Conservation (phyloP, 2,888 invertebrate species). For the Oscheius myriophilus region DNA sequence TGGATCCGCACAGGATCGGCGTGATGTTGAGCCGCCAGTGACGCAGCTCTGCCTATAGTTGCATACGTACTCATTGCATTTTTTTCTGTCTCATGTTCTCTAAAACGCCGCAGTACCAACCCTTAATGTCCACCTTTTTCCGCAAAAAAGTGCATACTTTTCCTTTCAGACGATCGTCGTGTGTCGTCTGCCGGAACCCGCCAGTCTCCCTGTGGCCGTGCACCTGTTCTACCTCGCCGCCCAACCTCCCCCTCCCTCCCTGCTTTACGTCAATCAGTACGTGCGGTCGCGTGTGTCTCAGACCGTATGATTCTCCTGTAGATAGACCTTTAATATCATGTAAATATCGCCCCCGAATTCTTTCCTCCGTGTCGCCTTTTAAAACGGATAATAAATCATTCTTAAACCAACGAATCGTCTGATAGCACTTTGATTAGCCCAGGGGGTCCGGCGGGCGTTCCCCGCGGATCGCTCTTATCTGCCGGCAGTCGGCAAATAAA, state of each 20-base stretch:
- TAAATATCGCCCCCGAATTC: too few relatives aligned
- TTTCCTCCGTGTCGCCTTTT: too few relatives aligned
- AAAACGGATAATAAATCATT: background rate
- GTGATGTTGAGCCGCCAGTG: too few relatives aligned
- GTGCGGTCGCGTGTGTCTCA: background rate
- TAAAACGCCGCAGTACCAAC: too few relatives aligned
- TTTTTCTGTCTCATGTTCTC: too few relatives aligned
- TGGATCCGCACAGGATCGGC: too few relatives aligned
- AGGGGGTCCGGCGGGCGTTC: background rate
- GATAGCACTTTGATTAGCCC: background rate
- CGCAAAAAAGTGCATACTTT: too few relatives aligned
- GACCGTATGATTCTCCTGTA: too few relatives aligned
- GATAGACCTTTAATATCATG: too few relatives aligned
- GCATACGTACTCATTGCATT: too few relatives aligned
- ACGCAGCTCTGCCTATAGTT: too few relatives aligned
- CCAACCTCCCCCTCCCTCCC: slow-evolving; percentile 31
- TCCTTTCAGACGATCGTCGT: slow-evolving; percentile 32
- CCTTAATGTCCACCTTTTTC: too few relatives aligned
- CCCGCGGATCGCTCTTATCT: slow-evolving; percentile 20
- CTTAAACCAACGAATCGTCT: background rate
- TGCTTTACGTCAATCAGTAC: slow-evolving; percentile 34
- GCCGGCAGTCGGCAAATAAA: slow-evolving; percentile 21
- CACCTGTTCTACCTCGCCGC: slow-evolving; percentile 42
- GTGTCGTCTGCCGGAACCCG: slow-evolving; percentile 32
- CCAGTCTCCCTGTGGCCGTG: slow-evolving; percentile 39